Base-by-base conservation (phyloP, 2,888 invertebrate genomes). In the Melinopterus prodromus region DNA sequence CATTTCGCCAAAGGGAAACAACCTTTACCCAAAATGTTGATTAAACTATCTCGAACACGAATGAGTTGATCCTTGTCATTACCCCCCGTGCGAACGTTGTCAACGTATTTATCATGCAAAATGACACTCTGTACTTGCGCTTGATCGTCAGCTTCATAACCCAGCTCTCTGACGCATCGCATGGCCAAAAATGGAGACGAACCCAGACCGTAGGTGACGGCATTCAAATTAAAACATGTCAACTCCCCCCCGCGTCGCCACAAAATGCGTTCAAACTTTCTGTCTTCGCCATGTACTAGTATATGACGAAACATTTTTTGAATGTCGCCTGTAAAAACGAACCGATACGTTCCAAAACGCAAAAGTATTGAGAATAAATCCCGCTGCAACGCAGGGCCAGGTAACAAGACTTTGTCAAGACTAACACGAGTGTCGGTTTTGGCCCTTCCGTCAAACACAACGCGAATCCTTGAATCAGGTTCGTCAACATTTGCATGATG, bases 261-360 rank as follows among this genome's bases (percentile, higher is more conserved):
- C 71, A 16, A 16, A 5, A 71, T 71, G 12, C 15, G 5, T 35
- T 71, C 0, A 16, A 15, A 71, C 16, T 71, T 5, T 26, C 16
- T 4, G 12, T 37, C 6, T n/a, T 37, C n/a, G 53, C 6, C 6
- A 4, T 37, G n/a, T 6, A 81, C 36, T 15, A 71, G 9, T 2
- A 85, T 79, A 74, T 83, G 82, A 6, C 84, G 72, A 71, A 83
- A 85, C 84, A 85, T 85, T 79, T 85, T 84, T 14, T 72, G 80
- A n/a, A 84, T 81, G 77, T 86, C 85, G 4, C 84, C 84, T 6
- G 80, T 80, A 1, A 85, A 16, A 6, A 83, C 84, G 79, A 77
- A 80, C 14, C 78, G 78, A 77, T 85, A 82, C 69, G 69, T 72
- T 38, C 86, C 26, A 81, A 85, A 85, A 37, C 84, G 53, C 1